Evolutionary conservation across 2,888 invertebrate species (phyloP), one percentile per base, ranked within the genome.

Genomic region (Euplexia lucipara): DNA sequence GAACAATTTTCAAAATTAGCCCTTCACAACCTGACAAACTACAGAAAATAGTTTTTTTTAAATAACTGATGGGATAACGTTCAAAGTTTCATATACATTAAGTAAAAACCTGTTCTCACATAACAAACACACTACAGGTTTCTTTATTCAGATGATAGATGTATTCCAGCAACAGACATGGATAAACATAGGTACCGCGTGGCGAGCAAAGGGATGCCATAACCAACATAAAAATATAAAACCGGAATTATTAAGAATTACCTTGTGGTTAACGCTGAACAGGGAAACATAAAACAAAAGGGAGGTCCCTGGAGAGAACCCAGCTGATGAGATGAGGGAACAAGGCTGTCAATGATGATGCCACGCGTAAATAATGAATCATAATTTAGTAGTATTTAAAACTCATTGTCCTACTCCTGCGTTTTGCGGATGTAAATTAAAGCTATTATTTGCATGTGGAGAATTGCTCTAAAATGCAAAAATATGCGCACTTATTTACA

Each of bases 351-450:
- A 42, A 57, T 51, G 45, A 52, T 51, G 45, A 34, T 12, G 32
- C 16, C 9, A 42, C 14, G 44, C 41, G 4, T 42, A 16, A 47
- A 47, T 53, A 61, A 61, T 49, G 49, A 32, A 26, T 51, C 49
- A 64, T 42, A 52, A 49, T 65, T 51, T 54, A 37, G 39, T 42
- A 32, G 39, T 52, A 54, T 59, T 54, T n/a, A 56, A 68, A 69
- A 64, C 54, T 39, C 34, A 70, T 45, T 74, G 60, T 58, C 41
- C 48, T 61, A 39, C 26, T 42, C 20, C 49, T 63, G 60, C 35
- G 12, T 14, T 49, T 30, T 53, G 53, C 22, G 51, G 63, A 72
- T 63, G 53, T 57, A 72, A 75, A 78, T 71, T 37, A 65, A 59
- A 59, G 39, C 20, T 47, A 59, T 65, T 62, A 56, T 65, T 66